Evolutionary conservation across 2,888 invertebrate genomes (phyloP).

Genomic region (Nebria salina): DNA sequence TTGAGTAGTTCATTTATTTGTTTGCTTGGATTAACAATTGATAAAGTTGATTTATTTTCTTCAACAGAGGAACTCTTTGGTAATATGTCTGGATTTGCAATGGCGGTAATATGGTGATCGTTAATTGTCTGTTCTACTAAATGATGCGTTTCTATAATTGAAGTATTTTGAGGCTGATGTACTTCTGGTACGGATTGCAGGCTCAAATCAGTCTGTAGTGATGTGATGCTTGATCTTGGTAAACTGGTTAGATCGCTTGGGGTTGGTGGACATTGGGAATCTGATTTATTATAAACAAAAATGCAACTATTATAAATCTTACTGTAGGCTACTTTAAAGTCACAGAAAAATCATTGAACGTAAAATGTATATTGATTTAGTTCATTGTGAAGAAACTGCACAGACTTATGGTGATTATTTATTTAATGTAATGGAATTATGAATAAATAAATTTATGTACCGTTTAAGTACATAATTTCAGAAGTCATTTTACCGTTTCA

Average conservation of each 20-base stretch:
- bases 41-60: conserved; percentile 6
- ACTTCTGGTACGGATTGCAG: conserved; percentile 5
- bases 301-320: too few species aligned
- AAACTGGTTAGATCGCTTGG: conserved; percentile 34
- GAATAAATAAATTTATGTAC: too few species aligned
- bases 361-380: too few species aligned
- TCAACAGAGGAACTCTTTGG: conserved; percentile 4
- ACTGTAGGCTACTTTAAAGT: too few species aligned
- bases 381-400: too few species aligned
- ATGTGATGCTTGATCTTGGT: conserved; percentile 20
- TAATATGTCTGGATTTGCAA: not conserved
- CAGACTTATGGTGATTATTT: too few species aligned
- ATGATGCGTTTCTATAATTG: not conserved
- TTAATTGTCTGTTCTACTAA: not conserved
- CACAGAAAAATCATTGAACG: too few species aligned
- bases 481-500: too few species aligned
- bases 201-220: conserved; percentile 13
- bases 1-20: conserved; percentile 11
- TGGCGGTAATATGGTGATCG: not conserved
- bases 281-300: conserved; percentile 25
- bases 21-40: conserved; percentile 40
- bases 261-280: conserved; percentile 32
- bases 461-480: too few species aligned
- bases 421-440: too few species aligned
- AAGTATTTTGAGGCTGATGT: not conserved